A percentile compares a stretch with the other conserved stretches of the same genome.
Evolutionary conservation across 2,888 invertebrate genomes (phyloP).

Genomic region (Biston stratarius): DNA sequence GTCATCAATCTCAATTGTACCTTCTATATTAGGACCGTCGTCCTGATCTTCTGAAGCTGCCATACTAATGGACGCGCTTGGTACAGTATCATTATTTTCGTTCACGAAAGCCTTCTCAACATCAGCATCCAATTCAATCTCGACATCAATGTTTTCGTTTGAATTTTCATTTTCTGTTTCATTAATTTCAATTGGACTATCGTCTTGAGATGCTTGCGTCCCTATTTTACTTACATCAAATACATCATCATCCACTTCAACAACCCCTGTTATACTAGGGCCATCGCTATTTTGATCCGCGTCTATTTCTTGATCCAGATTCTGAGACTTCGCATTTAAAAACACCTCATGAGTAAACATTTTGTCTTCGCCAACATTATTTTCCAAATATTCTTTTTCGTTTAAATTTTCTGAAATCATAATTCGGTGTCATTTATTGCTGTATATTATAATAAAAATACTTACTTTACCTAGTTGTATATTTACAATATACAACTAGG

Average conservation of each 20-base stretch:
- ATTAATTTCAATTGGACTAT: not conserved
- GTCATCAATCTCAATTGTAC: slow-evolving; percentile 5
- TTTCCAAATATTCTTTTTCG: not conserved
- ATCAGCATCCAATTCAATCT: not conserved
- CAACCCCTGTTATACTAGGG: not conserved
- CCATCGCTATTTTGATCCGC: not conserved
- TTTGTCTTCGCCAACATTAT: not conserved
- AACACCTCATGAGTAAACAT: slow-evolving; percentile 3
- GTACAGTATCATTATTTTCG: not conserved
- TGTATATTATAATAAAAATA: not conserved
- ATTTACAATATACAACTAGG: too few species aligned
- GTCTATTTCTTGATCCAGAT: not conserved
- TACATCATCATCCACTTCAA: slow-evolving; percentile 2
- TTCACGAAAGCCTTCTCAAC: not conserved
- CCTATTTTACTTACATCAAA: not conserved
- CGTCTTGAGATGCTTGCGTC: not conserved
- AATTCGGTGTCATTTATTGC: not conserved
- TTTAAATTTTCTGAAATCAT: not conserved
- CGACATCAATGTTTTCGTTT: not conserved
- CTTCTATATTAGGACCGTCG: not conserved
- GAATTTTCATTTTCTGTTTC: not conserved
- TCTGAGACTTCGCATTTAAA: not conserved
- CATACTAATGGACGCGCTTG: not conserved
- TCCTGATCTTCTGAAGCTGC: not conserved
- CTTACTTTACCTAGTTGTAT: too few species aligned